phyloP scores from a whole-genome alignment of 2,888 invertebrate genomes.

The Neuroscelio doddi region DNA sequence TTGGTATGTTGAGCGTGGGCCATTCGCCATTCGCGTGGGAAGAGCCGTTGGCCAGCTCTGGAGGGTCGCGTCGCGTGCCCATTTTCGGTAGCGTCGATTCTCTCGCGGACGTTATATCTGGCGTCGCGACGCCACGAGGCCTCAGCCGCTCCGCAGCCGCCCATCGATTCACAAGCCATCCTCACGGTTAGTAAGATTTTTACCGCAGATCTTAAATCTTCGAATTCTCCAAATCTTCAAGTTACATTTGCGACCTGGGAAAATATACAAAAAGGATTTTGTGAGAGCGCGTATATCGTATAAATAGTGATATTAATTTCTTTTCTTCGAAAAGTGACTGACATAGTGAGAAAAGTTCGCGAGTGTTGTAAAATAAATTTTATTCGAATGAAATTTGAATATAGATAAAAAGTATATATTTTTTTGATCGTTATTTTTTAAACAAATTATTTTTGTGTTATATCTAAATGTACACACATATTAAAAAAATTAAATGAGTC shows the following conservation, averaged over 20 bases:
- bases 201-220: slow-evolving; percentile 1
- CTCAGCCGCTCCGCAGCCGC: slow-evolving; percentile 67
- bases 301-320: background rate
- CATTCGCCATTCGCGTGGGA: slow-evolving; percentile 61
- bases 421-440: too few species aligned
- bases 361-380: background rate
- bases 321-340: background rate
- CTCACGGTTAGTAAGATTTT: slow-evolving; percentile 61
- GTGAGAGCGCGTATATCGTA: background rate
- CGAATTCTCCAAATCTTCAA: slow-evolving; percentile 6
- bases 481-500: too few species aligned
- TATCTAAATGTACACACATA: too few species aligned
- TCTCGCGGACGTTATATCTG: slow-evolving; percentile 68
- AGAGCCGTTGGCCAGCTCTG: slow-evolving; percentile 67
- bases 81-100: slow-evolving; percentile 67
- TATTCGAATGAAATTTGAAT: background rate
- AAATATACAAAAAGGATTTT: background rate
- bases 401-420: too few species aligned
- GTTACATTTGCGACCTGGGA: background rate
- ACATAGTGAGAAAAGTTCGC: background rate
- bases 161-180: slow-evolving; percentile 64
- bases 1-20: slow-evolving; percentile 54
- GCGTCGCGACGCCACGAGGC: slow-evolving; percentile 63
- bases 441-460: too few species aligned
- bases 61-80: slow-evolving; percentile 67